Base-by-base conservation (phyloP, 2,888 invertebrate genomes). In the Drosophila peninsularis region DNA sequence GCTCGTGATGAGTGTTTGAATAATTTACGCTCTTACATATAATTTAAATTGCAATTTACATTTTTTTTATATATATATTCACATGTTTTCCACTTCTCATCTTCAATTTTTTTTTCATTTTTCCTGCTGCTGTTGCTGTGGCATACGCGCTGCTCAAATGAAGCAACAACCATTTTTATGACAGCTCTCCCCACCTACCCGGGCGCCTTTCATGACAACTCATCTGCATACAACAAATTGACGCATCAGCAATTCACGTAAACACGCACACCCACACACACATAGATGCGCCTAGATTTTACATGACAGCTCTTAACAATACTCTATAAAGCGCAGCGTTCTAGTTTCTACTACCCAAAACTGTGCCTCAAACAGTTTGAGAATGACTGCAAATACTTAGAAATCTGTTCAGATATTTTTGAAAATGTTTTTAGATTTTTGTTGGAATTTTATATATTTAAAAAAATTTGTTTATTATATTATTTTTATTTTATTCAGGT, bases 171-270 rank as follows among this genome's bases (percentile, higher is more conserved):
- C 58, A 75, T 76, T 75, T 75, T 75, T 76, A 71, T 76, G 75
- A 75, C 76, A 64, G 71, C 24, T 52, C 21, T 62, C 53, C 49
- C 65, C 62, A 56, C 58, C 44, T 49, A 62, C 60, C 50, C 49
- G 11, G 44, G 17, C 4, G 44, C 7, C 6, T 27, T 41, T 36
- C 60, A 60, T 61, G 68, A 60, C 69, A 62, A 62, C 66, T 61
- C 78, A 78, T 66, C 61, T 71, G 74, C 78, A 74, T 64, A 65
- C 61, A 71, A 65, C 64, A 74, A 76, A 76, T 66, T 76, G 76
- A 71, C 71, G 66, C 76, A 71, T 75, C 71, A 57, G 58, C 55
- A 62, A 62, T 62, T n/a, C 39, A 49, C 42, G 17, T 64, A 53
- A 36, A 67, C 66, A 62, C 54, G 67, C 53, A 52, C 36, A 34